Base-by-base conservation (phyloP, 2,113 vertebrate genomes). In the Anguilla rostrata region DNA sequence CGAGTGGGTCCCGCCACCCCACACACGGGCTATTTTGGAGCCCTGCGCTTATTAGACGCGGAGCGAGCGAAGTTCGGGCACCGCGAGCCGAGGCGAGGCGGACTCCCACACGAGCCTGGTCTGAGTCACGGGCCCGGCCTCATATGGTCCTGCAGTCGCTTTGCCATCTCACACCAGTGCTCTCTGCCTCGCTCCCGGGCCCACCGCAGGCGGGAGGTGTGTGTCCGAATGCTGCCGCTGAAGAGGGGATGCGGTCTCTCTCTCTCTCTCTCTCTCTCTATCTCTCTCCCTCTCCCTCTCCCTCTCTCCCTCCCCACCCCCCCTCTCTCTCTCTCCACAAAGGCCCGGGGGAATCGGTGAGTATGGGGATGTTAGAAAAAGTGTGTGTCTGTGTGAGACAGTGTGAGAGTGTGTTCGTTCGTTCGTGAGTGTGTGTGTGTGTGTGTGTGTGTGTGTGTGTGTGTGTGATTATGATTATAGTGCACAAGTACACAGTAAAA, bases 41-140 rank as follows among this genome's bases (percentile, higher is more conserved):
- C 82, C 78, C 7, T 60, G 26, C 14, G 40, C 80, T 89, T 87
- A 86, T 90, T 81, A 83, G 90, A 66, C 34, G 82, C 29, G 39
- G 87, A n/a, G 78, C 88, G 89, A 90, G 89, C 82, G 83, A 89
- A 88, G 90, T 84, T 89, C 90, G 90, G 89, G 94, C 95, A 92
- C 93, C 95, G 94, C 8, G 43, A 46, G 43, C 0, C 8, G 2
- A 46, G 43, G 8, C 93, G 93, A 91, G 91, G 85, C 94, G 81
- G 92, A 95, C 95, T 95, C 96, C 96, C 94, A 95, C 95, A 90
- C 86, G 79, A 92, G 89, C 86, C 89, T 89, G 88, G 92, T 94
- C 90, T 95, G 91, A 94, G 91, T 97, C 95, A 96, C 92, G 93
- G 93, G 93, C 91, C 34, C 91, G 93, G 81, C 1, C 16, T 87